Evolutionary conservation across 2,888 invertebrate species (phyloP).

Genomic region (Buathra laborator): DNA sequence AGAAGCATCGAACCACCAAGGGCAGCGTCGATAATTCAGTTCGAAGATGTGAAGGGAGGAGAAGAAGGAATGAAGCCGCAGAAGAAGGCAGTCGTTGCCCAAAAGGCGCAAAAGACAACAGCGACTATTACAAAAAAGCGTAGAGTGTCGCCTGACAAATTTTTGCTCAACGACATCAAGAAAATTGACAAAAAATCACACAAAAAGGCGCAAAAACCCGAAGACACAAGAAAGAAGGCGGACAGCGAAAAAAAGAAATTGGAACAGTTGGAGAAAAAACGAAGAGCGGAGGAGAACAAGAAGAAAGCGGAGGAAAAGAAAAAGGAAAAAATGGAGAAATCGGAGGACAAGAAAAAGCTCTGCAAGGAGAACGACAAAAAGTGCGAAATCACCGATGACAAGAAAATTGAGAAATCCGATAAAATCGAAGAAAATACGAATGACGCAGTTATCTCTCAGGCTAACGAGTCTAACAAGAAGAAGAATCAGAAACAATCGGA

Average conservation of each 20-base stretch:
- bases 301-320: constrained; percentile 69
- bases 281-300: constrained; percentile 63
- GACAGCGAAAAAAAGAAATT: constrained; percentile 63
- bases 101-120: constrained; percentile 83
- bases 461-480: constrained; percentile 74
- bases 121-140: constrained; percentile 81
- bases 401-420: constrained; percentile 77
- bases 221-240: constrained; percentile 58
- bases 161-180: constrained; percentile 65
- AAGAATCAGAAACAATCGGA: constrained; percentile 76
- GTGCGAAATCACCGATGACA: constrained; percentile 77
- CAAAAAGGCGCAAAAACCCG: constrained; percentile 78
- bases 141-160: constrained; percentile 80
- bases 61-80: constrained; percentile 83
- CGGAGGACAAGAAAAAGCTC: constrained; percentile 70
- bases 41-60: constrained; percentile 81
- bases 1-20: constrained; percentile 35
- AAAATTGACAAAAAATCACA: constrained; percentile 76
- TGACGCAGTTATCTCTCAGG: constrained; percentile 68
- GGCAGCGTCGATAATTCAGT: constrained; percentile 49
- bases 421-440: constrained; percentile 67
- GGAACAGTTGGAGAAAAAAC: constrained; percentile 70
- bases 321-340: constrained; percentile 70
- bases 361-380: constrained; percentile 70
- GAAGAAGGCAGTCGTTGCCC: constrained; percentile 83